Evolutionary conservation across 2,797 vertebrate species (phyloP), one percentile per base, ranked within the genome.

Genomic region (Tragelaphus eurycerus): DNA sequence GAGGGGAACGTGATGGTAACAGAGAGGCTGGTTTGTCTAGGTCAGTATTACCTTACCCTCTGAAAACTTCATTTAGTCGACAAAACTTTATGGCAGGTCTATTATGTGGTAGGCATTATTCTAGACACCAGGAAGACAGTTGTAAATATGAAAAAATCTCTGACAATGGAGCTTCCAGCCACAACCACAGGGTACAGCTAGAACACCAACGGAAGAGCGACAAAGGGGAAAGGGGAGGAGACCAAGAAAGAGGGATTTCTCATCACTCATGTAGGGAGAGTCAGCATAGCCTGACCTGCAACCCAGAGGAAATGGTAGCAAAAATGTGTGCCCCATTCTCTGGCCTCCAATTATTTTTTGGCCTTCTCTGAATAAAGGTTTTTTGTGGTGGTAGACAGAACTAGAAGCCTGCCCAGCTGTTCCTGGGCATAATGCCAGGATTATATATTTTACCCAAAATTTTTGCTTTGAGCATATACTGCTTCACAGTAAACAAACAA

Each of bases 401-500:
- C 83, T 31, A 86, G 79, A 93, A 59, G n/a, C 25, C 83, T 71
- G 64, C 43, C 67, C 71, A 64, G 62, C 79, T 93, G 21, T 50
- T 83, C 43, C 62, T 93, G 48, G 84, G 34, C 31, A 87, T 71
- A 54, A 64, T 6, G 54, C 74, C 87, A 93, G 29, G n/a, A 6
- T 83, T 85, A 83, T 14, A 46, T 16, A n/a, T 46, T 76, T 79
- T 62, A 62, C 29, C 46, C 43, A 60, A 7, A 50, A 76, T 27
- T 29, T 76, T 59, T 87, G 15, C 27, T 96, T 95, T 94, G 31
- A 78, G 29, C 43, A 43, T 54, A 83, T 52, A 86, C 5, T 67
- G 81, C 59, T 89, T 87, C 48, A 96, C 46, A 96, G 14, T 43
- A 87, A 97, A 91, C 67, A 90, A 95, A 95, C 29, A 76, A 95